Conservation (phyloP, 2,888 invertebrate species). For the Endotricha flammealis region DNA sequence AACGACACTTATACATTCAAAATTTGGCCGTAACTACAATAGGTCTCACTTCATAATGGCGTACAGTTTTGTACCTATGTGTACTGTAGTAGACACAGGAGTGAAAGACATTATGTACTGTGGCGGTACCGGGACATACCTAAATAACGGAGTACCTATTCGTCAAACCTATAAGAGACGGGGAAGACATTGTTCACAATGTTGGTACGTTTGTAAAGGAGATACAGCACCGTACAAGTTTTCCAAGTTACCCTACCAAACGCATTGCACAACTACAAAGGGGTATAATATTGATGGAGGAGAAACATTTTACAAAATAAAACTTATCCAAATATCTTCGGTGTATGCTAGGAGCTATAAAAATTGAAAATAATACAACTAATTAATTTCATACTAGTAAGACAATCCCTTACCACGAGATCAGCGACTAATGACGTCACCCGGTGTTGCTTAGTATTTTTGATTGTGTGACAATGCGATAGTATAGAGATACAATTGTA, state of each 20-base stretch:
- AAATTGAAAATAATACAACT: constrained; percentile 78
- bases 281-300: constrained; percentile 76
- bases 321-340: constrained; percentile 79
- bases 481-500: constrained; percentile 7
- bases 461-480: constrained; percentile 5
- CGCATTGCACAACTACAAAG: constrained; percentile 41
- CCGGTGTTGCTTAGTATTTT: constrained; percentile 47
- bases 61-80: constrained; percentile 15
- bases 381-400: constrained; percentile 78
- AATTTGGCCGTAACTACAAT: constrained; percentile 64
- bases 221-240: constrained; percentile 47
- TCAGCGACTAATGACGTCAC: constrained; percentile 71
- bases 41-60: constrained; percentile 62
- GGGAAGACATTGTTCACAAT: constrained; percentile 62
- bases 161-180: constrained; percentile 45
- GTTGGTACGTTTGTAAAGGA: constrained; percentile 30
- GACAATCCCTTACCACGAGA: constrained; percentile 79
- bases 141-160: constrained; percentile 18
- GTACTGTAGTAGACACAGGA: constrained; percentile 16
- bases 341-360: constrained; percentile 78
- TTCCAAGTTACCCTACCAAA: constrained; percentile 31
- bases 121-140: background rate
- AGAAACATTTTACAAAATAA: constrained; percentile 76
- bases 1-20: constrained; percentile 69
- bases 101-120: constrained; percentile 11